A percentile compares a stretch with the other conserved stretches of the same genome.
These are phyloP conservation scores for Sphaerophoria rueppellii DNA, from an alignment of 2,888 invertebrate genomes.

Conservation along the genomic window DNA sequence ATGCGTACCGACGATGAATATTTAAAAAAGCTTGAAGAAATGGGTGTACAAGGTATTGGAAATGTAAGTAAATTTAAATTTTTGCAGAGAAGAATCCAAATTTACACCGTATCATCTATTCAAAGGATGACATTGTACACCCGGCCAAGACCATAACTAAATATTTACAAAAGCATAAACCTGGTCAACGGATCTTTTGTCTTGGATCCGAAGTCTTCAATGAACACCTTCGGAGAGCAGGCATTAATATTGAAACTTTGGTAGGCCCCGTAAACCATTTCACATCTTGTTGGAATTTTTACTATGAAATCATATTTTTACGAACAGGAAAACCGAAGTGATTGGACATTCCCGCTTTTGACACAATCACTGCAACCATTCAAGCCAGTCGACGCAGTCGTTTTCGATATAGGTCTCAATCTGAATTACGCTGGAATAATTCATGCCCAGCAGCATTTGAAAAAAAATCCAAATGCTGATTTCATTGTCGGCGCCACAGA, in stretches of 20 bases:
- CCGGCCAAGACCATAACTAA: slow-evolving; percentile 82
- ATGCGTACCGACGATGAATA: slow-evolving; percentile 78
- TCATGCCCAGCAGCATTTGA: slow-evolving; percentile 81
- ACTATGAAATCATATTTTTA: neutral
- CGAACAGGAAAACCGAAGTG: slow-evolving; percentile 74
- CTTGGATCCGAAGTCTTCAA: slow-evolving; percentile 80
- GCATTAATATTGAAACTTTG: slow-evolving; percentile 80
- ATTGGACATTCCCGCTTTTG: slow-evolving; percentile 73
- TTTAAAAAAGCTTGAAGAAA: slow-evolving; percentile 76
- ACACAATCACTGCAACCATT: slow-evolving; percentile 74
- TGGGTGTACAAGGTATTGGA: slow-evolving; percentile 75
- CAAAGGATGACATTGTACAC: slow-evolving; percentile 81
- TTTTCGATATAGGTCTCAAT: slow-evolving; percentile 82
- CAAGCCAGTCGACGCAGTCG: slow-evolving; percentile 82
- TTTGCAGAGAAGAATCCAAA: neutral
- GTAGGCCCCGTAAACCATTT: slow-evolving; percentile 75
- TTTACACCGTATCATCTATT: neutral
- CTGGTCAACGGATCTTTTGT: slow-evolving; percentile 81
- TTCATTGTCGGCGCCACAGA: slow-evolving; percentile 77
- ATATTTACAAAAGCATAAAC: slow-evolving; percentile 82
- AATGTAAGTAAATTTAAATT: slow-evolving; percentile 24
- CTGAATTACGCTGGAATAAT: slow-evolving; percentile 81
- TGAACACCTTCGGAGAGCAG: slow-evolving; percentile 79
- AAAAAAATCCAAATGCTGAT: slow-evolving; percentile 77
- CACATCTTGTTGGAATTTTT: neutral